Evolutionary conservation across 2,797 vertebrate genomes (phyloP), one percentile per base, ranked within the genome.

Genomic region (Tadarida brasiliensis): DNA sequence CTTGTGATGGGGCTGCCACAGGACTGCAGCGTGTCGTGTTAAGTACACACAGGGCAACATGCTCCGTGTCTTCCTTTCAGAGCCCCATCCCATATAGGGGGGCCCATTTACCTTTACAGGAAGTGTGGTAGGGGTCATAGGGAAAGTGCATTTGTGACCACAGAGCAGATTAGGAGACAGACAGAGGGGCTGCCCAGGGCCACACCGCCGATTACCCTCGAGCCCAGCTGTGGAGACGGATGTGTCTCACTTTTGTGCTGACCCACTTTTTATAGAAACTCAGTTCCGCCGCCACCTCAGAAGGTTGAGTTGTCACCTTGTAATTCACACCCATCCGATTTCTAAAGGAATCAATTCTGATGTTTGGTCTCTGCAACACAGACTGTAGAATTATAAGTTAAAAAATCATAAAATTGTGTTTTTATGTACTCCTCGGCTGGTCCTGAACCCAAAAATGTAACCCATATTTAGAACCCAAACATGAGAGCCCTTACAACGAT

Each of bases 21-120:
- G 10, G 51, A 61, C 15, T 17, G 2, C 5, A 39, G 12, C 1
- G 0, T 3, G 1, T 6, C 7, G 30, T 35, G 20, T n/a, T 28
- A 57, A 87, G 59, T 3, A 20, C 11, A 56, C 16, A 56, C 20
- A 51, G n/a, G 70, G 22, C 5, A 12, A 49, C 1, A 3, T 8
- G 14, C 19, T 11, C 4, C 16, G 20, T 20, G 47, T 10, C 44
- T 78, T 59, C 24, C n/a, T n/a, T 80, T 16, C 57, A 83, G 83
- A 74, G 39, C 11, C 0, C 22, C 59, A 5, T 15, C 24, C 49
- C 78, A 35, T 2, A 73, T 0, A 74, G 24, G 39, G 24, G 39
- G 9, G 4, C 14, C 61, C 10, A 2, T 24, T 16, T 57, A 49
- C 24, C n/a, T 80, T 56, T 26, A 14, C 0, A 67, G 57, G 65